phyloP scores from a whole-genome alignment of 2,888 invertebrate species.

The Hirtodrosophila histrioides region DNA sequence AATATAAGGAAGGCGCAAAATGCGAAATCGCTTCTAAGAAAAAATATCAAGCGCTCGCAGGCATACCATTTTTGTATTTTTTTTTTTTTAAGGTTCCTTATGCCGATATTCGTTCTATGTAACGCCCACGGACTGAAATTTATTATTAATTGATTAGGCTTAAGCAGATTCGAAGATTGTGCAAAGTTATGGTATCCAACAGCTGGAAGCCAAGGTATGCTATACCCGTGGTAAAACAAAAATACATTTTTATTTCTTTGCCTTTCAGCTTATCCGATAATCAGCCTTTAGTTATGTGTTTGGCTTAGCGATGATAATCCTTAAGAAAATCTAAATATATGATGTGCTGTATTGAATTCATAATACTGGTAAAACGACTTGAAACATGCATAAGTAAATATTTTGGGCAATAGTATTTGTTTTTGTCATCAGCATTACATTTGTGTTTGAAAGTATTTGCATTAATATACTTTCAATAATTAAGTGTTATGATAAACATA shows the following conservation, averaged over 20 bases:
- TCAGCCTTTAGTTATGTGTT: conserved; percentile 16
- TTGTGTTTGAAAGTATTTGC: too few species aligned
- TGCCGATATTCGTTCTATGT: conserved; percentile 27
- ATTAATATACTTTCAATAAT: too few species aligned
- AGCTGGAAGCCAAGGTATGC: background rate
- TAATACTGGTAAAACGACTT: background rate
- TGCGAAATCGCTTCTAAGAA: conserved; percentile 41
- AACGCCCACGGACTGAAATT: conserved; percentile 60
- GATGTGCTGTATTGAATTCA: background rate
- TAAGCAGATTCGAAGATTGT: conserved; percentile 63
- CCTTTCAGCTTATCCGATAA: conserved; percentile 18
- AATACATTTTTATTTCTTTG: conserved; percentile 2
- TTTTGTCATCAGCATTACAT: too few species aligned
- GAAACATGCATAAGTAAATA: background rate
- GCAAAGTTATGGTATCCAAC: conserved; percentile 32
- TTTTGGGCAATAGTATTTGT: too few species aligned
- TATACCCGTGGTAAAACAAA: background rate
- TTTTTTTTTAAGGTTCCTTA: conserved; percentile 5
- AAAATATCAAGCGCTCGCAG: conserved; percentile 39
- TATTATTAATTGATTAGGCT: conserved; percentile 79
- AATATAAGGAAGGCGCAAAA: conserved; percentile 14
- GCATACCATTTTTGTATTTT: conserved; percentile 22
- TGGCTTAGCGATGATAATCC: conserved; percentile 4
- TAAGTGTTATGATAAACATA: too few species aligned
- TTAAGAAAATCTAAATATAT: conserved; percentile 1